Evolutionary conservation across 1,140 invertebrate species (phyloP), one percentile per base, ranked within the genome.

Genomic region (Drosophila melanogaster): DNA sequence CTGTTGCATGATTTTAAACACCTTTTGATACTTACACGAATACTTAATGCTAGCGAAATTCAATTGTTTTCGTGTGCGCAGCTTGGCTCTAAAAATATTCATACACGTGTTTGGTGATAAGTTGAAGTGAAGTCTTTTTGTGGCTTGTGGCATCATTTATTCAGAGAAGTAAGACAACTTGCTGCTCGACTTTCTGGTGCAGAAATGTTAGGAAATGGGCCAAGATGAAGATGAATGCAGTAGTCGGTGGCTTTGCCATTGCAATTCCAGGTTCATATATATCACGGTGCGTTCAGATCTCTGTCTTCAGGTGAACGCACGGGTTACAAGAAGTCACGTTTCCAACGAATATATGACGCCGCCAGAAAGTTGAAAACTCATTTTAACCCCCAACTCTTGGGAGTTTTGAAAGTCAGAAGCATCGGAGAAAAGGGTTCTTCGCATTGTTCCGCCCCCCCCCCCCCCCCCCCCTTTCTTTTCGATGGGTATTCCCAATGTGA

Each of bases 251-350:
- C 0, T 15, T 44, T 19, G 17, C 24, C 44, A 62, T 41, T 44
- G 61, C 51, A 70, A 37, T 70, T 66, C 38, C 46, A 15, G 51
- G 44, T 14, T 57, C 62, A 58, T 64, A 66, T 66, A 64, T 66
- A 64, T 64, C 58, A 50, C 38, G 37, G 17, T 43, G 41, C 3
- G 17, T 19, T 43, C 33, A 10, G 7, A 5, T 17, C 26, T 5
- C 33, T 59, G 64, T 58, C 56, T 38, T 35, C 47, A 53, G 44
- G 57, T 50, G 40, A 50, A 19, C 38, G 35, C 17, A 19, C 57
- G 24, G 59, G 59, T 40, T 38, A 43, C n/a, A n/a, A 44, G 70
- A 73, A 74, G 71, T 73, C 71, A 74, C 69, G 71, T 73, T 73
- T 55, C 50, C 50, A 73, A 62, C 71, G 69, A 58, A 60, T 47